phyloP scores from a whole-genome alignment of 2,888 invertebrate species.

The Eupeodes latifasciatus region DNA sequence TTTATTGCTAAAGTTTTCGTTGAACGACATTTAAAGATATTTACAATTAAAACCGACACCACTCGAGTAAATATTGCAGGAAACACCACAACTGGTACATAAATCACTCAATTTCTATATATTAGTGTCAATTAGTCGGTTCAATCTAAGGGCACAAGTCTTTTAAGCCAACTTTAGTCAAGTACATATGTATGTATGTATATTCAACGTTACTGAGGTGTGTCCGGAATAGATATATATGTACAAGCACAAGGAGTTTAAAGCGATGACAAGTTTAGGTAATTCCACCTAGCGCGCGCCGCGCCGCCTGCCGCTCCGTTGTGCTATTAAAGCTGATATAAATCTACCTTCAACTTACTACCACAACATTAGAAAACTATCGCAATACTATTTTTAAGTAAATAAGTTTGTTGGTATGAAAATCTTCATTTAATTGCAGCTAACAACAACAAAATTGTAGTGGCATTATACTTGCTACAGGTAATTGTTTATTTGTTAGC shows the following conservation, averaged over 20 bases:
- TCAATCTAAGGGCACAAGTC: slow-evolving; percentile 68
- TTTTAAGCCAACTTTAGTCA: slow-evolving; percentile 52
- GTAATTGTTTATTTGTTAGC: slow-evolving; percentile 19
- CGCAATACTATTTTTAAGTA: neutral
- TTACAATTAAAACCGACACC: slow-evolving; percentile 11
- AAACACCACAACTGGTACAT: slow-evolving; percentile 52
- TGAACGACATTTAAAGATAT: slow-evolving; percentile 35
- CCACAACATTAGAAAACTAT: neutral
- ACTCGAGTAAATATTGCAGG: slow-evolving; percentile 11
- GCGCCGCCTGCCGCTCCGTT: slow-evolving; percentile 32
- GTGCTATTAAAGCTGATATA: slow-evolving; percentile 3
- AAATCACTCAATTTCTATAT: slow-evolving; percentile 73
- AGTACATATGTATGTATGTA: too few species aligned
- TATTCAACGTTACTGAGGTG: slow-evolving; percentile 31
- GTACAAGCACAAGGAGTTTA: neutral
- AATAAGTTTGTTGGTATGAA: slow-evolving; percentile 24
- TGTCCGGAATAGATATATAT: neutral
- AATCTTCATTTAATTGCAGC: slow-evolving; percentile 60
- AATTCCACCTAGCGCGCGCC: slow-evolving; percentile 4
- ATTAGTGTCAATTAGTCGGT: slow-evolving; percentile 71
- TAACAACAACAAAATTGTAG: neutral
- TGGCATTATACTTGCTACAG: slow-evolving; percentile 19
- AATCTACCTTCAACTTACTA: slow-evolving; percentile 28
- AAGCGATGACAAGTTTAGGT: slow-evolving; percentile 44
- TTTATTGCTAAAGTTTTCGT: slow-evolving; percentile 41